Conservation (phyloP, 2,113 vertebrate genomes). For the Martes martes region DNA sequence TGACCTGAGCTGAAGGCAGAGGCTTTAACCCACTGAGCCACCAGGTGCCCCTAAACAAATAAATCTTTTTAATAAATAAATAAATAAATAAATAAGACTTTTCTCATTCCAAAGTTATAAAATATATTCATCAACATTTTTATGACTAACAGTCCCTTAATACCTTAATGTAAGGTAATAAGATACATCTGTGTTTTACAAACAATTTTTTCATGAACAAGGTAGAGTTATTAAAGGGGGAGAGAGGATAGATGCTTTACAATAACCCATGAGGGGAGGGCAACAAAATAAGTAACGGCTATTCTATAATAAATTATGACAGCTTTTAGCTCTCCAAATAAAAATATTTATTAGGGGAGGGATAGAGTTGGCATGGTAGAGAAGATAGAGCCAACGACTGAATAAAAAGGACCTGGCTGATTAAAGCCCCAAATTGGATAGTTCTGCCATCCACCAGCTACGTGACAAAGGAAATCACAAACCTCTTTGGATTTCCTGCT, state of each 20-base stretch:
- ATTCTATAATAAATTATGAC: constrained; percentile 10
- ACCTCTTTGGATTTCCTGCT: not conserved
- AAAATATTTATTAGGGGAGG: not conserved
- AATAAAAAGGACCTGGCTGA: not conserved
- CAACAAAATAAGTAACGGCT: not conserved
- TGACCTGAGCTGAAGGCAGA: too few relatives aligned
- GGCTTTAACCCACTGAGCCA: too few relatives aligned
- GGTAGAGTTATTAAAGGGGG: not conserved
- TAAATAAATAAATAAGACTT: not conserved
- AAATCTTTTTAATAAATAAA: not conserved
- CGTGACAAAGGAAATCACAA: not conserved
- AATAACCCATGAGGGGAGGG: not conserved
- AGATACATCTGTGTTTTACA: not conserved
- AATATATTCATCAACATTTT: not conserved
- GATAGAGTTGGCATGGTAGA: not conserved
- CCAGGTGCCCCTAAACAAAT: too few relatives aligned
- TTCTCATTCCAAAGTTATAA: constrained; percentile 10
- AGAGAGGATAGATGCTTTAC: not conserved
- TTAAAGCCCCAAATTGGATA: not conserved
- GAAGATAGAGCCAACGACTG: not conserved
- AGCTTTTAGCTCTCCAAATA: constrained; percentile 22
- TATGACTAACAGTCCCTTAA: not conserved
- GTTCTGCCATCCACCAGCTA: not conserved
- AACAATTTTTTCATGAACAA: not conserved
- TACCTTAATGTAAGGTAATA: not conserved